Evolutionary conservation across 1,140 invertebrate species (phyloP).

Genomic region (Nilaparvata lugens): DNA sequence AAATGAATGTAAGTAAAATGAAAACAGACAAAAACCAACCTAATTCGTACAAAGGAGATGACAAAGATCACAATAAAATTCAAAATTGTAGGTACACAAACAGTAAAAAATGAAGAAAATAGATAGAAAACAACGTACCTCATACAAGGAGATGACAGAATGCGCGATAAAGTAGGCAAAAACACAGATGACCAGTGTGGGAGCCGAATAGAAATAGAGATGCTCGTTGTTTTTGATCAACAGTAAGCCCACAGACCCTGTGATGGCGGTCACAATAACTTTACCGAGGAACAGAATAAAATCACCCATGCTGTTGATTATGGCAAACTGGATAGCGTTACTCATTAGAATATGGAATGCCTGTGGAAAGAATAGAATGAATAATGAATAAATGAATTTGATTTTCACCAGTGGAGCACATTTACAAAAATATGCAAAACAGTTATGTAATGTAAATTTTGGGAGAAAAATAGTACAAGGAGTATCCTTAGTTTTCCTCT

Average conservation of each 20-base stretch:
- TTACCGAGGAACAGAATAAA: slow-evolving; percentile 91
- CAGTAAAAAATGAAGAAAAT: too few species aligned
- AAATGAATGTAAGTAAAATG: too few species aligned
- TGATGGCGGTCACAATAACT: slow-evolving; percentile 72
- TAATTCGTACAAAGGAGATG: too few species aligned
- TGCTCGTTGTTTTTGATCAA: slow-evolving; percentile 60
- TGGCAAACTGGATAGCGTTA: slow-evolving; percentile 80
- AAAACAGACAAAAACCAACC: too few species aligned
- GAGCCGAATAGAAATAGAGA: slow-evolving; percentile 73
- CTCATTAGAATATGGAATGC: slow-evolving; percentile 74
- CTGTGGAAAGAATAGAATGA: slow-evolving; percentile 39
- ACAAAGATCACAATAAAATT: too few species aligned
- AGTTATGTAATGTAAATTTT: too few species aligned
- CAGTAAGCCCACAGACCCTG: slow-evolving; percentile 60
- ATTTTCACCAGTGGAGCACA: slow-evolving; percentile 8
- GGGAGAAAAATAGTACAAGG: too few species aligned
- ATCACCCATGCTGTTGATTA: slow-evolving; percentile 89
- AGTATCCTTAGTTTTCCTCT: too few species aligned
- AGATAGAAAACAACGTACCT: slow-evolving; percentile 65
- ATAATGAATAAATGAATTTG: too few species aligned
- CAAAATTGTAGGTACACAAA: too few species aligned
- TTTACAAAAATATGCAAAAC: neutral
- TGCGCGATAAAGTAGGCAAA: slow-evolving; percentile 90
- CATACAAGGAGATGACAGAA: slow-evolving; percentile 85
- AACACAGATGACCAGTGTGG: slow-evolving; percentile 76